A percentile compares a stretch with the other conserved stretches of the same genome.
phyloP scores from a whole-genome alignment of 1,140 invertebrate genomes.

The Muscidifurax raptorellus region DNA sequence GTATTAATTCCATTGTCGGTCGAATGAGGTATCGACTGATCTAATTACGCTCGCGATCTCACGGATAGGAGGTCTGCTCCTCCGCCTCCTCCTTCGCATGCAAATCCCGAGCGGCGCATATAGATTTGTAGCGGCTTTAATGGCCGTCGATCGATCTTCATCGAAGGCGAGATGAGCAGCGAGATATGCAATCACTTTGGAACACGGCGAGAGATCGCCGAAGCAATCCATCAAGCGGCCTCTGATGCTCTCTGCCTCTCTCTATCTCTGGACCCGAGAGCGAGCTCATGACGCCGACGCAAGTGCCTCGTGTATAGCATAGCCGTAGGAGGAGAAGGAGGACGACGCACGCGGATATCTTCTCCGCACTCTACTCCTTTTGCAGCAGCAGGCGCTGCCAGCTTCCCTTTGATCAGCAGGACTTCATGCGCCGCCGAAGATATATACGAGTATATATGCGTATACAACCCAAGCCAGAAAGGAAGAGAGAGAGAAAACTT shows the following conservation, averaged over 20 bases:
- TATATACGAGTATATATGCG: background rate
- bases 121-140: slow-evolving; percentile 63
- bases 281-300: slow-evolving; percentile 25
- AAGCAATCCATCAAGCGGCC: slow-evolving; percentile 67
- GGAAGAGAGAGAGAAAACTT: background rate
- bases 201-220: slow-evolving; percentile 62
- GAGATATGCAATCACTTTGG: slow-evolving; percentile 70
- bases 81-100: slow-evolving; percentile 49
- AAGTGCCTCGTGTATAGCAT: slow-evolving; percentile 17
- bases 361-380: slow-evolving; percentile 21
- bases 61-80: slow-evolving; percentile 52
- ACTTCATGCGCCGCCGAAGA: slow-evolving; percentile 5
- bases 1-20: slow-evolving; percentile 52
- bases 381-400: background rate
- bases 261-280: slow-evolving; percentile 46
- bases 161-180: slow-evolving; percentile 66
- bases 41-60: slow-evolving; percentile 55
- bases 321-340: slow-evolving; percentile 10
- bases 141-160: slow-evolving; percentile 68
- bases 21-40: slow-evolving; percentile 53
- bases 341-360: slow-evolving; percentile 30
- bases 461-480: background rate
- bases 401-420: slow-evolving; percentile 36
- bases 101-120: slow-evolving; percentile 54
- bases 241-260: slow-evolving; percentile 35